Evolutionary conservation across 1,140 invertebrate genomes (phyloP).

Genomic region (Euura saliciscinereae): DNA sequence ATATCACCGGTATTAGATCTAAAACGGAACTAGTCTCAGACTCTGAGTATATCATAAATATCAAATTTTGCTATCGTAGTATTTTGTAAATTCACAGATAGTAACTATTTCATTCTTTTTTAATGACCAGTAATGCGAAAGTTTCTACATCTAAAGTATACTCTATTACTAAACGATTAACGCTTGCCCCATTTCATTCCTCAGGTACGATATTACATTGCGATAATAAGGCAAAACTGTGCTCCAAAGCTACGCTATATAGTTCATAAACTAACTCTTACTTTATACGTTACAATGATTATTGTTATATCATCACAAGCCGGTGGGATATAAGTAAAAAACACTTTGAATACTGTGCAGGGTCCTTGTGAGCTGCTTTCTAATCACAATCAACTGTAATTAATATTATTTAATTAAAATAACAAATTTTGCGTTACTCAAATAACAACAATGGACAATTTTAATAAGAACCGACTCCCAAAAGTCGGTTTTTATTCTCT

Average conservation of each 20-base stretch:
- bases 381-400: not conserved
- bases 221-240: constrained; percentile 42
- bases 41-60: not conserved
- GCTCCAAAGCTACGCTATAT: constrained; percentile 31
- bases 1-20: not conserved
- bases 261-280: constrained; percentile 21
- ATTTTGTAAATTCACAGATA: not conserved
- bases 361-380: constrained; percentile 7
- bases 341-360: constrained; percentile 41
- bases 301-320: constrained; percentile 42
- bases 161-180: not conserved
- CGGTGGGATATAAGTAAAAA: constrained; percentile 31
- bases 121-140: too few relatives aligned
- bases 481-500: constrained; percentile 12
- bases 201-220: constrained; percentile 7
- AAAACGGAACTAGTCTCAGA: not conserved
- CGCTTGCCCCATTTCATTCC: constrained; percentile 1
- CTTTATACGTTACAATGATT: constrained; percentile 22
- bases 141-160: too few relatives aligned
- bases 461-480: too few relatives aligned
- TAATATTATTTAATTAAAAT: constrained; percentile 11
- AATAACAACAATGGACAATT: too few relatives aligned
- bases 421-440: not conserved
- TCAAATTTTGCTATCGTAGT: not conserved
- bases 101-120: too few relatives aligned